These are phyloP conservation scores for Entomobrya multifasciata DNA, from an alignment of 2,888 invertebrate genomes.

Conservation along the genomic window DNA sequence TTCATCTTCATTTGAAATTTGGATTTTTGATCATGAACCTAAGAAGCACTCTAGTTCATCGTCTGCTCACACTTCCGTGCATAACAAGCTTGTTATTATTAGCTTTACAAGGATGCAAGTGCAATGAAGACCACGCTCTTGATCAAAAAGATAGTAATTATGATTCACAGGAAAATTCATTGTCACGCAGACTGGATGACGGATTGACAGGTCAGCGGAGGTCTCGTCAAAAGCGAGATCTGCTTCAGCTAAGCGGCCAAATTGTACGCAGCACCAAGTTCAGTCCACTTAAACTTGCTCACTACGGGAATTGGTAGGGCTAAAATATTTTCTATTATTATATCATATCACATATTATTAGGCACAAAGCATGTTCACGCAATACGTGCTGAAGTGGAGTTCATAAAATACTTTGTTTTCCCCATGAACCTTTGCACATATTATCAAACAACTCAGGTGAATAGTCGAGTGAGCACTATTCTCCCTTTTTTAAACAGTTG, in stretches of 20 bases:
- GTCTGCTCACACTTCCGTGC: neutral
- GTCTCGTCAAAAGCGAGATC: slow-evolving; percentile 56
- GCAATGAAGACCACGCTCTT: slow-evolving; percentile 9
- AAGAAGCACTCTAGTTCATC: neutral
- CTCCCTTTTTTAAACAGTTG: neutral
- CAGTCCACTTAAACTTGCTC: slow-evolving; percentile 58
- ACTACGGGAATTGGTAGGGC: slow-evolving; percentile 69
- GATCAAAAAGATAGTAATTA: slow-evolving; percentile 16
- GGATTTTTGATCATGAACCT: slow-evolving; percentile 26
- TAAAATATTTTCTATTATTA: neutral
- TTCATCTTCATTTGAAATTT: no score
- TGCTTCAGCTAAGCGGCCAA: slow-evolving; percentile 61
- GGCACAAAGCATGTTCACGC: no score
- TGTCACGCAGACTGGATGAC: slow-evolving; percentile 40
- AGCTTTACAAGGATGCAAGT: no score
- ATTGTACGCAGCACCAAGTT: slow-evolving; percentile 50
- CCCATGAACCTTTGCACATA: neutral
- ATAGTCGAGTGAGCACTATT: no score
- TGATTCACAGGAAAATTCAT: slow-evolving; percentile 16
- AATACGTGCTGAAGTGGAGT: no score
- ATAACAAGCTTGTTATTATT: neutral
- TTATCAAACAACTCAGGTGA: no score
- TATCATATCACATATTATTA: neutral
- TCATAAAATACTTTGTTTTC: neutral
- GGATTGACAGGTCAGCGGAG: slow-evolving; percentile 22